These are phyloP conservation scores for Strix uralensis DNA, from an alignment of 2,113 vertebrate species.

Conservation along the genomic window DNA sequence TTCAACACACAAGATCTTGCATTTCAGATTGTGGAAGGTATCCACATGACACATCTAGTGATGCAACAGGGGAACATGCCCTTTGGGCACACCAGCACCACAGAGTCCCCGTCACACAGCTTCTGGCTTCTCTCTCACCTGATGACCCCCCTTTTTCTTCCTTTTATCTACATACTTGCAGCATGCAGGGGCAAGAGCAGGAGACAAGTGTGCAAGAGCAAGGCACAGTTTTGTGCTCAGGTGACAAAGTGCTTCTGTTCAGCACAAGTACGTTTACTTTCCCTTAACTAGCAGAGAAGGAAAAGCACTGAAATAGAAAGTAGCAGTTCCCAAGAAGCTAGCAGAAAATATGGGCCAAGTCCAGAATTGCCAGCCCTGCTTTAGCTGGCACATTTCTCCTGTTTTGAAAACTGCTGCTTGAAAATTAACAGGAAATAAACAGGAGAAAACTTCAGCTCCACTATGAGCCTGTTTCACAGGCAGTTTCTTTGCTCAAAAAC, in stretches of 20 bases:
- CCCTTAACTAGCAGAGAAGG: neutral
- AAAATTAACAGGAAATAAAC: neutral
- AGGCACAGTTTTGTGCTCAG: neutral
- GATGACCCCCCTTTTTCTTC: neutral
- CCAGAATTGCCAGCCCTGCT: neutral
- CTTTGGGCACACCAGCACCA: fast-evolving
- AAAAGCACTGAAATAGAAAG: neutral
- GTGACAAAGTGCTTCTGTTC: neutral
- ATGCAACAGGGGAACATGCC: neutral
- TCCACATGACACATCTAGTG: neutral
- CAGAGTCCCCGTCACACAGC: neutral
- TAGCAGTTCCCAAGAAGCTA: neutral
- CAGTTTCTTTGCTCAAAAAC: neutral
- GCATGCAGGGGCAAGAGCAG: neutral
- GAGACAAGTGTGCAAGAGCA: neutral
- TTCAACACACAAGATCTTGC: neutral
- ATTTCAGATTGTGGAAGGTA: neutral
- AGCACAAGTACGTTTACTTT: neutral
- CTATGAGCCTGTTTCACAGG: neutral
- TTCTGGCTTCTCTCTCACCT: neutral
- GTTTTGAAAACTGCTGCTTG: neutral
- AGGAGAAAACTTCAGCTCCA: neutral
- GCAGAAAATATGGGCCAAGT: neutral
- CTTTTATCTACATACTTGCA: neutral
- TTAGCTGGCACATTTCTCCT: neutral